A percentile compares a stretch with the other conserved stretches of the same genome.
These are phyloP conservation scores for Augochlorella aurata DNA, from an alignment of 2,888 invertebrate genomes.

Conservation along the genomic window DNA sequence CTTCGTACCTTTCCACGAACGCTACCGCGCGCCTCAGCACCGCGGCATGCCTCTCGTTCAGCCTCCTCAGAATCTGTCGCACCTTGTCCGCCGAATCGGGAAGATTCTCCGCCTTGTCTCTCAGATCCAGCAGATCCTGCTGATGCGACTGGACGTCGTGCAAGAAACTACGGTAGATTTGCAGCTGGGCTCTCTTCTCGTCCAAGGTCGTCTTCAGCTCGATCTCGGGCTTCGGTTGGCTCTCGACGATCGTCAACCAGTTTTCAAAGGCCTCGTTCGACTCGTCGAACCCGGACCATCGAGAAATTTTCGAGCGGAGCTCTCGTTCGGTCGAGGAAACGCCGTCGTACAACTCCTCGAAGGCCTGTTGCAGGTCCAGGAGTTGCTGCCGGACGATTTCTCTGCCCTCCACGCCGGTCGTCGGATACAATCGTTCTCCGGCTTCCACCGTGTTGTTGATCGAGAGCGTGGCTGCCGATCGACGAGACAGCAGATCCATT, in stretches of 20 bases:
- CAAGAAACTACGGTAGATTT: slow-evolving; percentile 90
- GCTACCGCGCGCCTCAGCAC: slow-evolving; percentile 88
- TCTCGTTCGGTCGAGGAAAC: slow-evolving; percentile 90
- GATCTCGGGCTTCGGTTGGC: slow-evolving; percentile 89
- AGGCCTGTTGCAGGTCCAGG: slow-evolving; percentile 91
- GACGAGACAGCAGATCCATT: slow-evolving; percentile 89
- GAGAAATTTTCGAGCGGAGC: slow-evolving; percentile 91
- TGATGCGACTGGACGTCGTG: slow-evolving; percentile 93
- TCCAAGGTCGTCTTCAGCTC: slow-evolving; percentile 93
- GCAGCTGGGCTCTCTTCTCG: slow-evolving; percentile 94
- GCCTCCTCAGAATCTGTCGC: slow-evolving; percentile 85
- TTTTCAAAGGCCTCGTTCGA: slow-evolving; percentile 89
- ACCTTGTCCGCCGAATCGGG: slow-evolving; percentile 91
- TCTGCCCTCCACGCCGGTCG: slow-evolving; percentile 93
- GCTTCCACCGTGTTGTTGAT: slow-evolving; percentile 93
- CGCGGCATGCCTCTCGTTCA: slow-evolving; percentile 88
- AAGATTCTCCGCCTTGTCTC: slow-evolving; percentile 90
- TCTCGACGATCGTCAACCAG: slow-evolving; percentile 91
- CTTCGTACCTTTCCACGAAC: slow-evolving; percentile 93
- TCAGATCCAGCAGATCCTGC: slow-evolving; percentile 91
- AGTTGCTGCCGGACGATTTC: slow-evolving; percentile 92
- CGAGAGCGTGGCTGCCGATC: slow-evolving; percentile 88
- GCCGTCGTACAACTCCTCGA: slow-evolving; percentile 91
- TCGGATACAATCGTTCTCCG: slow-evolving; percentile 93
- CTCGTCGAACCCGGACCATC: slow-evolving; percentile 96